Percentiles rank a stretch among this genome's conserved stretches.
Evolutionary conservation across 2,113 vertebrate genomes (phyloP).

Genomic region (Tauraco erythrolophus): DNA sequence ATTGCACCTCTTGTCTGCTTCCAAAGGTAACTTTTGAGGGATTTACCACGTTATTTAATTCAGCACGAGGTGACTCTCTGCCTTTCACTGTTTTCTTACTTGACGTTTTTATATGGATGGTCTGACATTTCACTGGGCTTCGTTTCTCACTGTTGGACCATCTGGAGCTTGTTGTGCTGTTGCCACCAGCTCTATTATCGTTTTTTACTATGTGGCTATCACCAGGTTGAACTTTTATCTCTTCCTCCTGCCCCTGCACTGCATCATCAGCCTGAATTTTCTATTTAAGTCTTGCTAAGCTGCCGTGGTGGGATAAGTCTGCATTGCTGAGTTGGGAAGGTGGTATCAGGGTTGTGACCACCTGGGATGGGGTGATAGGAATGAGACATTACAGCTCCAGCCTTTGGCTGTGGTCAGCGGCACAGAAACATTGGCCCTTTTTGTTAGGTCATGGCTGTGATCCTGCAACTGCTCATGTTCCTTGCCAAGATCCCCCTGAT

Average conservation of each 20-base stretch:
- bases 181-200: neutral
- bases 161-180: slow-evolving; percentile 11
- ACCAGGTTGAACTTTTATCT: slow-evolving; percentile 42
- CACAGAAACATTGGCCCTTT: neutral
- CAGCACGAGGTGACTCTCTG: neutral
- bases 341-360: neutral
- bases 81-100: neutral
- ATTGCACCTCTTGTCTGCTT: neutral
- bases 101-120: neutral
- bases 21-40: neutral
- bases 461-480: neutral
- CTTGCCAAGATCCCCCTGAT: neutral
- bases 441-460: neutral
- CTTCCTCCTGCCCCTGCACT: neutral
- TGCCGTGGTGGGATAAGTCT: neutral
- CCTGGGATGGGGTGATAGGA: neutral
- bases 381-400: neutral
- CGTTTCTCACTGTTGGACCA: neutral
- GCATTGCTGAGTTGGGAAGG: neutral
- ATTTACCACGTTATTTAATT: neutral
- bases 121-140: neutral
- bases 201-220: slow-evolving; percentile 20
- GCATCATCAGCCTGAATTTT: neutral
- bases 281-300: neutral
- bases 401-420: neutral